Evolutionary conservation across 2,113 vertebrate genomes (phyloP), one percentile per base, ranked within the genome.

Genomic region (Pterocles orientalis): DNA sequence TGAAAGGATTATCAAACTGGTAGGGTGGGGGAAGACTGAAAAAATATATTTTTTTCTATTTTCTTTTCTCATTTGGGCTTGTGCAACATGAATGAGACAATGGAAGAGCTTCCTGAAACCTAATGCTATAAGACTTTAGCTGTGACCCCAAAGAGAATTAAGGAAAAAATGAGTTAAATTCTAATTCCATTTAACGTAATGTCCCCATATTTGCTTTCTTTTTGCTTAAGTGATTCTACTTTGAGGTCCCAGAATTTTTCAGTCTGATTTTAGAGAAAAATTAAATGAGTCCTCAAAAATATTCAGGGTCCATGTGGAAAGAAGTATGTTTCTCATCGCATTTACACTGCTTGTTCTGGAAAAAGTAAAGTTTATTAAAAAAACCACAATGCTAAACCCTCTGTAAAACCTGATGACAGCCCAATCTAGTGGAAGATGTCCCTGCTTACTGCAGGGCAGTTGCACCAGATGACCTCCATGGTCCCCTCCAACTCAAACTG

Each of bases 301-400:
- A 43, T 25, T 62, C 5, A 33, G 7, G 33, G 3, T 36, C n/a
- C 11, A 18, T 26, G 7, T 12, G 15, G 47, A 80, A 92, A 61
- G 8, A 60, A 48, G 3, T 24, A 6, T 28, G 23, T 7, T 47
- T 12, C 9, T 70, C 15, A 57, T 81, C 47, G 76, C 15, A 15
- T n/a, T 4, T 4, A 88, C 7, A n/a, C 20, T 25, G 24, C 1
- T 79, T 84, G 1, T 39, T 92, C 43, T 48, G 16, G 23, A 84
- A 92, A 86, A 82, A 3, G 1, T n/a, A 3, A 83, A 31, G 3
- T 80, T 73, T 65, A 18, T 53, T 79, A 28, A 9, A 43, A 69
- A 77, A 57, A 28, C n/a, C 1, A 0, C 6, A 20, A 19, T 9
- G 19, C 2, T 2, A 79, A 82, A 43, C 10, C 5, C 14, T 82